Conservation (phyloP, 2,888 invertebrate species). For the Deroplatys truncata region DNA sequence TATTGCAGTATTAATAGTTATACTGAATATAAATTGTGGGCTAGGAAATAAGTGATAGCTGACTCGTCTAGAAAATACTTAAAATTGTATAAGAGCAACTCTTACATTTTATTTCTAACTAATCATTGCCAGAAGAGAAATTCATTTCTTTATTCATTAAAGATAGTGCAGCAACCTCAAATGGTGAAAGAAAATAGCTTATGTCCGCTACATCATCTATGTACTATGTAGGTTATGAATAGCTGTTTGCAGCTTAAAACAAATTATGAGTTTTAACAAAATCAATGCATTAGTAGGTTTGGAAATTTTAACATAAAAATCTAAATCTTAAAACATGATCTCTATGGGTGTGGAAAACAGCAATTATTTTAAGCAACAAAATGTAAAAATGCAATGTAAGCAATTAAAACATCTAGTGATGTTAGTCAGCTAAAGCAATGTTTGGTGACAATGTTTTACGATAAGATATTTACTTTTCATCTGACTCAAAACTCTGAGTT, state of each 20-base stretch:
- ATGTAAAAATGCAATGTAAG: background rate
- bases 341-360: background rate
- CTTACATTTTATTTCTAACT: too few species aligned
- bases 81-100: too few species aligned
- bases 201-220: background rate
- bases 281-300: background rate
- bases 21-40: too few species aligned
- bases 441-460: background rate
- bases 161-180: background rate
- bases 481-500: constrained; percentile 83
- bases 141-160: background rate
- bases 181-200: background rate
- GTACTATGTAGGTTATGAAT: background rate
- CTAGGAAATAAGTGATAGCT: too few species aligned
- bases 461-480: constrained; percentile 72
- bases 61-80: too few species aligned
- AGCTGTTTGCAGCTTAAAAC: background rate
- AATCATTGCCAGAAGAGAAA: background rate
- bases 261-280: background rate
- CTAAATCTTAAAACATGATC: background rate
- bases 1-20: too few species aligned
- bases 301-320: background rate
- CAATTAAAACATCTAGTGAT: background rate
- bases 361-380: background rate
- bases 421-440: constrained; percentile 8